Conservation (phyloP, 2,888 invertebrate species). For the Ectemnius lituratus region DNA sequence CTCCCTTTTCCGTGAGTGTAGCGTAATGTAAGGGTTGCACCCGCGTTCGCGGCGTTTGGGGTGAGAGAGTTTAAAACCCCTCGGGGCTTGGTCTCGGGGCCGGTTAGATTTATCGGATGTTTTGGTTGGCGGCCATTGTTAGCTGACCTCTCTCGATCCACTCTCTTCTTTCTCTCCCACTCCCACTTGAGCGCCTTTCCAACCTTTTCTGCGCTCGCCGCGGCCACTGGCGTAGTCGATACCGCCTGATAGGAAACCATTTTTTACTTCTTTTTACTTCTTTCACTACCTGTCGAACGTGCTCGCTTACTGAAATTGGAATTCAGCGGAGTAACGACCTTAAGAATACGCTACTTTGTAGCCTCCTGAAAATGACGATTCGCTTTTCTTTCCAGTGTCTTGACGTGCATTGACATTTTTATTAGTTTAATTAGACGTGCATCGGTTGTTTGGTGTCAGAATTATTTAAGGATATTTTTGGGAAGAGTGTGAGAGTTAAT, state of each 20-base stretch:
- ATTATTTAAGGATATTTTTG: background rate
- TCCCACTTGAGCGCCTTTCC: conserved; percentile 1
- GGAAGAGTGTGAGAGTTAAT: conserved; percentile 43
- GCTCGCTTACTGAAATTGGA: conserved; percentile 28
- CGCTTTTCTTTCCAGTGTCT: too few species aligned
- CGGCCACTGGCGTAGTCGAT: conserved; percentile 59
- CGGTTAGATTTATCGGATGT: conserved; percentile 78
- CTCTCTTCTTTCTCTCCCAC: conserved; percentile 34
- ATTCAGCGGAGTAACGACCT: conserved; percentile 32
- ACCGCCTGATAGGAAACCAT: conserved; percentile 43
- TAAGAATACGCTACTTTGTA: conserved; percentile 31
- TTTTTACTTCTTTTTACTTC: conserved; percentile 39
- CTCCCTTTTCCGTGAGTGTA: conserved; percentile 68
- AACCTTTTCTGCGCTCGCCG: conserved; percentile 54
- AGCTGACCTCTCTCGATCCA: conserved; percentile 66
- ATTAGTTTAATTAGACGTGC: background rate
- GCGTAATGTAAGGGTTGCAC: conserved; percentile 77
- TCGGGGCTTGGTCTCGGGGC: conserved; percentile 76
- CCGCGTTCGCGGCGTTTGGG: conserved; percentile 63
- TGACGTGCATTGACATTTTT: background rate
- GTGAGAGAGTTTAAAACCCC: conserved; percentile 76
- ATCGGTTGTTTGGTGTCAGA: background rate
- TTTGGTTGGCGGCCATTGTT: conserved; percentile 78
- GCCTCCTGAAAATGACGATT: background rate
- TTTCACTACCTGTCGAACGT: conserved; percentile 24